phyloP scores from a whole-genome alignment of 2,797 vertebrate genomes.

The Clarias fuscus region DNA sequence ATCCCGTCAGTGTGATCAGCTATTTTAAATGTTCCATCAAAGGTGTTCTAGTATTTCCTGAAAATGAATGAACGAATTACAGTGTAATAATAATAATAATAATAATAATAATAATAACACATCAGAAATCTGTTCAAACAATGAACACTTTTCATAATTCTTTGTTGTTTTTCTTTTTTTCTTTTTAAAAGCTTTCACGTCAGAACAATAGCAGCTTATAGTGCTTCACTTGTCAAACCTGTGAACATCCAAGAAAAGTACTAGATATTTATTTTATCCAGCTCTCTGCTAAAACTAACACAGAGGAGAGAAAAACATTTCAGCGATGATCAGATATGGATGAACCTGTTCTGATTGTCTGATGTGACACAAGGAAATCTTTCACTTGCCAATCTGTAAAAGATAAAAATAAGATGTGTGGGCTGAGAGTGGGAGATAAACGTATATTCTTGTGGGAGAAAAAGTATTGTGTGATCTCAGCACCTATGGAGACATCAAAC shows the following conservation, averaged over 20 bases:
- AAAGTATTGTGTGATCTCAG: slow-evolving; percentile 15
- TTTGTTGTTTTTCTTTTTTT: too few relatives aligned
- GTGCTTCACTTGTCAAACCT: not conserved
- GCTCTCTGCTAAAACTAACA: not conserved
- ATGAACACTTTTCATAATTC: not conserved
- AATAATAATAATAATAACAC: too few relatives aligned
- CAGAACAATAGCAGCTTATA: not conserved
- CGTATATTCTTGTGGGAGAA: slow-evolving; percentile 7
- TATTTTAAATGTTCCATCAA: not conserved
- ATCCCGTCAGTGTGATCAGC: not conserved
- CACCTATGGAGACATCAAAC: slow-evolving; percentile 39
- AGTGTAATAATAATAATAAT: too few relatives aligned
- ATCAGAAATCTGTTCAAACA: not conserved
- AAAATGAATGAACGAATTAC: not conserved
- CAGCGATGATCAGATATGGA: slow-evolving; percentile 29
- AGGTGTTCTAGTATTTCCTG: not conserved
- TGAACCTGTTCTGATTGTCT: slow-evolving; percentile 28
- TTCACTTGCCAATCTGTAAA: slow-evolving; percentile 16
- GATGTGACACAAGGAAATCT: not conserved
- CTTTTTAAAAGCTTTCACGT: not conserved
- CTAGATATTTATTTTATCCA: not conserved
- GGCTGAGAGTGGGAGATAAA: slow-evolving; percentile 28
- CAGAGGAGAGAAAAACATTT: slow-evolving; percentile 4
- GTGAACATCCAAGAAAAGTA: not conserved
- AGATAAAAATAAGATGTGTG: slow-evolving; percentile 32